Conservation (phyloP, 2,888 invertebrate species). For the Pristionchus entomophagus region DNA sequence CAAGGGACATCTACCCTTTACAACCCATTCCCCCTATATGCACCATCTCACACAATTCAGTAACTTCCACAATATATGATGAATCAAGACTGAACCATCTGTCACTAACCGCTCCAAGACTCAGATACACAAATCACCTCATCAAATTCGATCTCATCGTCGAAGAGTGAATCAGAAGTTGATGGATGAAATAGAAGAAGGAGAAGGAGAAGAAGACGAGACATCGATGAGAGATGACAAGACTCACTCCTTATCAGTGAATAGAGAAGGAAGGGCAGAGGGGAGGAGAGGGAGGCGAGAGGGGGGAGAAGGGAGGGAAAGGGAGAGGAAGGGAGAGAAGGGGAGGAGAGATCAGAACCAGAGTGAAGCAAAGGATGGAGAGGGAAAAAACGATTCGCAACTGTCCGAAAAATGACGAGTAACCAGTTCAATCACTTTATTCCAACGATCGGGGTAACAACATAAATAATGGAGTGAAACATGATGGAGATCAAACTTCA, state of each 20-base stretch:
- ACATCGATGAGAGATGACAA: not conserved
- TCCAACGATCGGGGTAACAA: constrained; percentile 24
- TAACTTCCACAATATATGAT: not conserved
- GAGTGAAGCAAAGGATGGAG: not conserved
- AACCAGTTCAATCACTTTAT: constrained; percentile 40
- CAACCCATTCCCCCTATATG: not conserved
- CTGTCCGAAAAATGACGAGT: constrained; percentile 33
- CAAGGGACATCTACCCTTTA: not conserved
- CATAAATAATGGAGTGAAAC: constrained; percentile 37
- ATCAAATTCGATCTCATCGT: constrained; percentile 13
- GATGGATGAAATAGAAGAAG: constrained; percentile 8
- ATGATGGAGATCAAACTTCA: constrained; percentile 32
- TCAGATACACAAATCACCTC: not conserved
- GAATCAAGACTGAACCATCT: no score
- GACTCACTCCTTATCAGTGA: constrained; percentile 34
- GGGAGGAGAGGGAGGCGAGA: not conserved
- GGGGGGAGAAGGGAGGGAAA: constrained; percentile 17
- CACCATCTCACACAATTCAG: not conserved
- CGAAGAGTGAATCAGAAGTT: constrained; percentile 35
- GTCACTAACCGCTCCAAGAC: not conserved
- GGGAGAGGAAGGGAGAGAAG: not conserved
- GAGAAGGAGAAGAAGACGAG: constrained; percentile 32
- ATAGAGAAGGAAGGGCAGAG: constrained; percentile 25
- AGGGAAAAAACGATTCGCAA: constrained; percentile 15
- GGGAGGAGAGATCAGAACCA: not conserved